Base-by-base conservation (phyloP, 2,113 vertebrate species). In the Pygoscelis adeliae region DNA sequence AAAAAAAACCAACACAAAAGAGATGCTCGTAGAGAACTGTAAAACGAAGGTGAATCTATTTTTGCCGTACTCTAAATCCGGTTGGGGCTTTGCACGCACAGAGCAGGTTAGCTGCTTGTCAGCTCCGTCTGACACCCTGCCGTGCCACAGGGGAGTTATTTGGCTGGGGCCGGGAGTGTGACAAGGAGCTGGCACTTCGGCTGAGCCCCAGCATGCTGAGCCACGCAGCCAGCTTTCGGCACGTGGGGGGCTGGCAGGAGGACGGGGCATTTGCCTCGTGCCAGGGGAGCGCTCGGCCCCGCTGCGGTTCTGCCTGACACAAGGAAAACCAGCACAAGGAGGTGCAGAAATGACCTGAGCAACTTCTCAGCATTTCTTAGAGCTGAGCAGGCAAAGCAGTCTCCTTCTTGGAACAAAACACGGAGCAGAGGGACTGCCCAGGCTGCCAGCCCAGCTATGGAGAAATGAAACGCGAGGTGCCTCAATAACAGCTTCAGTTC, bases 1-100 rank as follows among this genome's bases (percentile, higher is more conserved):
- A 80, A 92, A 87, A 90, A 87, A 90, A 94, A 92, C 5, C 67
- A 62, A 20, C 89, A 85, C 13, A 94, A 93, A 86, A 78, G 70
- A 44, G 59, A 82, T 46, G 30, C 74, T 22, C 2, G 4, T 7
- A 17, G 73, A 62, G 32, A 52, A 20, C 49, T 34, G 76, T 12
- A 4, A 73, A 50, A 63, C 3, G 86, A 62, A 90, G 86, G 92
- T 50, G 76, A 89, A 78, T 55, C 92, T 79, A 40, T 85, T 95
- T 83, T 63, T 76, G 46, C 56, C 5, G 1, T 36, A 27, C 49
- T 69, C 44, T 40, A 29, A 46, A 36, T 14, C 50, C 11, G 3
- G 61, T 5, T 12, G 44, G 66, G 80, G 70, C 50, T 91, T 23
- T 46, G 83, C 1, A 21, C 0, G 0, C 3, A 4, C 58, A 34